Evolutionary conservation across 2,888 invertebrate species (phyloP), one percentile per base, ranked within the genome.

Genomic region (Phragmatobia fuliginosa): DNA sequence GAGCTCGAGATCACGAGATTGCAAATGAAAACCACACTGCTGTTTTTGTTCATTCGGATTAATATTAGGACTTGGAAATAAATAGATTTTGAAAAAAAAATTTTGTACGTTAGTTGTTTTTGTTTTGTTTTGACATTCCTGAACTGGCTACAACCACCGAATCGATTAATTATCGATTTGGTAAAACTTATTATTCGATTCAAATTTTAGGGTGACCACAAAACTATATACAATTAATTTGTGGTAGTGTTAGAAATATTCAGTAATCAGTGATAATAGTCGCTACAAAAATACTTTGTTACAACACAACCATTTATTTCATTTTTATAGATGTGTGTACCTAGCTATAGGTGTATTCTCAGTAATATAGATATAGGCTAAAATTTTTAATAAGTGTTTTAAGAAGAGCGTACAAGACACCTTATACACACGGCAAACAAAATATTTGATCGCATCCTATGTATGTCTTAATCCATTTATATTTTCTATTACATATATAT

Each of bases 1-100:
- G 72, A 72, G 66, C 70, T 79, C 82, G 80, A 80, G 80, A 82
- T 80, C 80, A 79, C 70, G 68, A 79, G 76, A 58, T 70, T 73
- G 77, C 82, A 76, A 81, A 79, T 67, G 52, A 75, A 56, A 69
- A 71, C 64, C 79, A 80, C 82, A 45, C 82, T 82, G 80, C 74
- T 45, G 61, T 74, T 68, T 28, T 71, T 79, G 66, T 71, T 67
- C 52, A 11, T 41, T 52, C 21, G 1, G 33, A 10, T 10, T 4
- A 28, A 58, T 56, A 58, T 58, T 61, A 65, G 61, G 52, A 65
- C 65, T 69, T 61, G 61, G 69, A 69, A 65, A 69, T 69, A 68
- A 58, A n/a, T 10, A 6, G 38, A 38, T 3, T 14, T 38, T 16
- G 11, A 2, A 56, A 45, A 28, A 5, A 28, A 6, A 56, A 14